Percentiles rank a stretch among this genome's conserved stretches.
These are phyloP conservation scores for Gastracanthus pulcherrimus DNA, from an alignment of 2,888 invertebrate species.

Conservation along the genomic window DNA sequence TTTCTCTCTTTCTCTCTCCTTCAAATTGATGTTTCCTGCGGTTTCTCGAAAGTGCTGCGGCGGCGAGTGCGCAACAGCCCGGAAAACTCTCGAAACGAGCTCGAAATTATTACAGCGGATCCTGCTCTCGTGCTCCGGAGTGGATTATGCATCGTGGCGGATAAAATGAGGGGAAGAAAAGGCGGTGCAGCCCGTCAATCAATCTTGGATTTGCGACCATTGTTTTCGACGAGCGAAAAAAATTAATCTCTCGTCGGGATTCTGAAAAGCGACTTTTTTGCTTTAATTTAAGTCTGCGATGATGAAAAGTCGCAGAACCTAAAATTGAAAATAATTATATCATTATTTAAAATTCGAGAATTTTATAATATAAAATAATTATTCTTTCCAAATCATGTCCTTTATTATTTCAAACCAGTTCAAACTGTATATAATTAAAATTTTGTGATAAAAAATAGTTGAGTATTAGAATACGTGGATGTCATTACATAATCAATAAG, in stretches of 20 bases:
- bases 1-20: not conserved
- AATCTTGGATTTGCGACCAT: not conserved
- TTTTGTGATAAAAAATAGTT: too few species aligned
- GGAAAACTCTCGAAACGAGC: conserved; percentile 22
- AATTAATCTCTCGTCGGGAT: not conserved
- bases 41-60: not conserved
- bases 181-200: not conserved
- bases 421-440: too few species aligned
- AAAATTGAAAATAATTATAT: too few species aligned
- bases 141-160: conserved; percentile 2
- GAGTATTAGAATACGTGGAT: too few species aligned
- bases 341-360: not conserved
- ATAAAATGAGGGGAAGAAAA: not conserved
- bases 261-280: not conserved
- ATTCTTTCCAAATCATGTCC: not conserved
- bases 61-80: not conserved
- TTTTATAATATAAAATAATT: not conserved
- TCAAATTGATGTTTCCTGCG: not conserved
- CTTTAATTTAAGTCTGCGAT: not conserved
- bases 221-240: not conserved
- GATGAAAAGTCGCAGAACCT: not conserved
- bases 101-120: not conserved
- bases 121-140: too few species aligned
- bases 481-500: too few species aligned
- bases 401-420: not conserved